phyloP scores from a whole-genome alignment of 2,113 vertebrate genomes.

The Pygathrix nemaeus region DNA sequence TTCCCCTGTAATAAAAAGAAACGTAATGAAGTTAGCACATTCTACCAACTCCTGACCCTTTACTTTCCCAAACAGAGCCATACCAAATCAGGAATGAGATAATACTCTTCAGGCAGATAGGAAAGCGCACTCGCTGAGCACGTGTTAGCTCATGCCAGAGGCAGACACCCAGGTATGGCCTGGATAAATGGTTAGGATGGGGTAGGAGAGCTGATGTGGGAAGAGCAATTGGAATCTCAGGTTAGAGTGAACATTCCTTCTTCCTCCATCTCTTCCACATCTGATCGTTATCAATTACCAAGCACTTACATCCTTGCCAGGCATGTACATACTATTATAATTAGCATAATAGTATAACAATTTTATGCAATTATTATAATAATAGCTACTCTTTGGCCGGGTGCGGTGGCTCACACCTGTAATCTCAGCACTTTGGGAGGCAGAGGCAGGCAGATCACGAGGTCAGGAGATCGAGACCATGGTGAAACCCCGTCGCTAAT shows the following conservation, averaged over 20 bases:
- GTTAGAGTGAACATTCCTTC: background rate
- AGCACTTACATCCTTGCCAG: background rate
- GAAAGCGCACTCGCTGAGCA: background rate
- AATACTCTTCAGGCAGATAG: background rate
- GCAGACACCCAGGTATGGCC: background rate
- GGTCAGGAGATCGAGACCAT: too few species aligned
- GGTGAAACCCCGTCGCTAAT: too few species aligned
- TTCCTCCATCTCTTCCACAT: background rate
- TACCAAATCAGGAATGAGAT: background rate
- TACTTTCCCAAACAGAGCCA: background rate
- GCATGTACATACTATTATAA: background rate
- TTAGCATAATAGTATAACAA: background rate
- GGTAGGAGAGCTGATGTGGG: background rate
- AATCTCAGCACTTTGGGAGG: too few species aligned
- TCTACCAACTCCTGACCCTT: background rate
- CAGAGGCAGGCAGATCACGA: too few species aligned
- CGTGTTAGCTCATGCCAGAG: background rate
- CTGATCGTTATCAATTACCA: background rate
- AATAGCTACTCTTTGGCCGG: background rate
- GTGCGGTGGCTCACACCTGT: too few species aligned
- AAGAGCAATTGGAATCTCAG: background rate
- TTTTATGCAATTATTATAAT: background rate
- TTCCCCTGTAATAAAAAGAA: slow-evolving; percentile 69
- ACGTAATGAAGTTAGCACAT: background rate
- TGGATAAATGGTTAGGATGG: background rate